These are phyloP conservation scores for Sorex araneus DNA, from an alignment of 2,113 vertebrate genomes.

Conservation along the genomic window DNA sequence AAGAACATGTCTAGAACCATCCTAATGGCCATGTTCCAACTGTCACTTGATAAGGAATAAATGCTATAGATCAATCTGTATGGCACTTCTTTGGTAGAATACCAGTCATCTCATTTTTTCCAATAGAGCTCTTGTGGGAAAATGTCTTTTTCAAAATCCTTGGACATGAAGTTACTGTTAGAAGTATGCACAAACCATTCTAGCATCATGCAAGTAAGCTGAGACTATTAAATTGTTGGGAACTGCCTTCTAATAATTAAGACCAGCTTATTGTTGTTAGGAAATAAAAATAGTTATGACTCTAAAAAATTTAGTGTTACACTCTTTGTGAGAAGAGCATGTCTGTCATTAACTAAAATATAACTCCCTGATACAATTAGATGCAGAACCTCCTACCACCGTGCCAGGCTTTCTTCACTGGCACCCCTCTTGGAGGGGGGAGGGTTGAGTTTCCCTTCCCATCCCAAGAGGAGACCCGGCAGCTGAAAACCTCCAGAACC, in stretches of 20 bases:
- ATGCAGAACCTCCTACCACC: no score
- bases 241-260: background rate
- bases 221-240: conserved; percentile 5
- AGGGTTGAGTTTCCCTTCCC: no score
- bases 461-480: no score
- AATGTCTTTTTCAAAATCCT: conserved; percentile 57
- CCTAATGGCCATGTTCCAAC: conserved; percentile 39
- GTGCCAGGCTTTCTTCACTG: no score
- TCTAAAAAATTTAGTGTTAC: background rate
- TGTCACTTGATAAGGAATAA: conserved; percentile 54
- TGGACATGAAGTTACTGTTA: conserved; percentile 39
- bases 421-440: no score
- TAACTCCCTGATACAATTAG: conserved; percentile 16
- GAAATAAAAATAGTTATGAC: background rate
- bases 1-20: conserved; percentile 62
- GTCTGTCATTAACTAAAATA: background rate
- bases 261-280: background rate
- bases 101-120: conserved; percentile 51
- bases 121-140: conserved; percentile 38
- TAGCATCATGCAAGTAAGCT: background rate
- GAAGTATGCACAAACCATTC: conserved; percentile 4
- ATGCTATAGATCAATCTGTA: conserved; percentile 48
- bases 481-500: no score
- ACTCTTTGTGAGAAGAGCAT: background rate
- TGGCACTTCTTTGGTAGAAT: conserved; percentile 46